Base-by-base conservation (phyloP, 2,888 invertebrate species). In the Tridacna gigas region DNA sequence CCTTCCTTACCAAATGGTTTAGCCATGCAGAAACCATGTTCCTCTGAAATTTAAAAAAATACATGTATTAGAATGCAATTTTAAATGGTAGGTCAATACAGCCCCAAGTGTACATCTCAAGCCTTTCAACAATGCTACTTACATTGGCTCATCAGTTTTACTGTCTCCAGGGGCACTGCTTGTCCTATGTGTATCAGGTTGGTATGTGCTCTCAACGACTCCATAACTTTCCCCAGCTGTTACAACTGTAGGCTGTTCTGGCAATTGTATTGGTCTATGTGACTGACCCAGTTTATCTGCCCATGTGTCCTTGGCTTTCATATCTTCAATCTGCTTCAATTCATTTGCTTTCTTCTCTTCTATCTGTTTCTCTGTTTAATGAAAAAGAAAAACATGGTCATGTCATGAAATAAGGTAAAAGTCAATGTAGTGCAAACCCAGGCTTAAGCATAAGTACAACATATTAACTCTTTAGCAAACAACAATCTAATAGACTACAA, bases 331-430 rank as follows among this genome's bases (percentile, higher is more conserved):
- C 61, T 90, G 89, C 71, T 82, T 84, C 67, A 86, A 74, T 74
- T 92, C 92, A 77, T 88, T 88, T 47, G 89, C 73, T 63, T 94
- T 90, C 81, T 95, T 94, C 79, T 95, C 95, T 89, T 95, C 95
- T 79, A 94, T 91, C 89, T 95, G 95, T 75, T 88, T 89, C 65
- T 92, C 92, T 92, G 79, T 37, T 56, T 11, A 7, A 71, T 3
- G 11, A n/a, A 65, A 65, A 65, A 25, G 60, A 73, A 56, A 56
- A 25, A n/a, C 2, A 28, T 4, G n/a, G n/a, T n/a, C n/a, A n/a
- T n/a, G n/a, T n/a, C n/a, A n/a, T n/a, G n/a, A n/a, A 51, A 51
- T 51, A 11, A 15, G 51, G 15, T 51, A 13, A 13, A 15, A 51
- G 51, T 15, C 51, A 51, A 51, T 13, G 51, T 51, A 13, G 51